Conservation (phyloP, 2,113 vertebrate genomes). For the Phasianus colchicus region DNA sequence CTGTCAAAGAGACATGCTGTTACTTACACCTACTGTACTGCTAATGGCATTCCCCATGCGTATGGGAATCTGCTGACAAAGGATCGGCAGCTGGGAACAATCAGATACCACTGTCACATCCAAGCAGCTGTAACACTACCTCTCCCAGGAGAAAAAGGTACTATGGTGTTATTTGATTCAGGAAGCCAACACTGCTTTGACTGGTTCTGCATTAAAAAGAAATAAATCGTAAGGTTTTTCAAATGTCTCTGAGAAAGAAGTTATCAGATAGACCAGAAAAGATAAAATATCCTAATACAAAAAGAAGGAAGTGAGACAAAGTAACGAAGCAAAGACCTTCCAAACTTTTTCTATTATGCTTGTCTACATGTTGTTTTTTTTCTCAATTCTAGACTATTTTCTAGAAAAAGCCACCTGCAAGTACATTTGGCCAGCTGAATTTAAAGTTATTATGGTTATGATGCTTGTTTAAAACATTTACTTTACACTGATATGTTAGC, state of each 20-base stretch:
- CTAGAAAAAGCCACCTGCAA: background rate
- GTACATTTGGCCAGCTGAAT: background rate
- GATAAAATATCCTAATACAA: background rate
- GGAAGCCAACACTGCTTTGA: background rate
- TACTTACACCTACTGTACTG: background rate
- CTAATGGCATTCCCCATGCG: background rate
- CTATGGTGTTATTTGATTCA: slow-evolving; percentile 18
- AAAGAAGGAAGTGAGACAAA: background rate
- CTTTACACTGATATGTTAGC: background rate
- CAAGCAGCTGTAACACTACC: slow-evolving; percentile 18
- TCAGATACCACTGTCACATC: background rate
- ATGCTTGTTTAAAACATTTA: background rate
- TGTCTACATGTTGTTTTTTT: background rate
- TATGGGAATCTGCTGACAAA: background rate
- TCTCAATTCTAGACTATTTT: background rate
- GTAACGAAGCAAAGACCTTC: background rate
- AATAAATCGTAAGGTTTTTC: background rate
- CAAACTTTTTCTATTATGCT: background rate
- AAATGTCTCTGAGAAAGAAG: background rate
- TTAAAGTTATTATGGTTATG: background rate
- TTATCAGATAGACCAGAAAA: background rate
- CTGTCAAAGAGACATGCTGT: background rate
- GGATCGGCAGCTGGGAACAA: slow-evolving; percentile 37
- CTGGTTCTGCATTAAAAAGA: background rate
- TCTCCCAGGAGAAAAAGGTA: slow-evolving; percentile 25